Base-by-base conservation (phyloP, 2,888 invertebrate species). In the Brachyptera putata region DNA sequence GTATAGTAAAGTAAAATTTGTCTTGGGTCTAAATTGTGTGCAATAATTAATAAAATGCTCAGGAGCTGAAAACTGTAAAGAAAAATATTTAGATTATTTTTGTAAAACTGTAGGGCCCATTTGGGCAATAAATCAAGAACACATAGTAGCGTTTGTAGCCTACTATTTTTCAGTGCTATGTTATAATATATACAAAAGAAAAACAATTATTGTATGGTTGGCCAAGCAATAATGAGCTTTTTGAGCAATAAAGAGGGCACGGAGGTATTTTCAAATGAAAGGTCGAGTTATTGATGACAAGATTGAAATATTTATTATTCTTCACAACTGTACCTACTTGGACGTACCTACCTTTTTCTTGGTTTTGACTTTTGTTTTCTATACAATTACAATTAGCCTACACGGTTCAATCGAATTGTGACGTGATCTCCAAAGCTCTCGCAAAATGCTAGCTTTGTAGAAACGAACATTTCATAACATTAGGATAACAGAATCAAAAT, bases 31-130 rank as follows among this genome's bases (percentile, higher is more conserved):
- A 30, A 53, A 30, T 18, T 34, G 34, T 36, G 53, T 18, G 53
- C 53, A 53, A 53, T 53, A 53, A 53, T 36, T 7, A 53, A 36
- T 16, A 11, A 43, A 43, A 16, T 34, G 60, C 49, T 56, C 60
- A 60, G 57, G 60, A 60, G 60, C 41, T 60, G 60, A 49, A 36
- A 46, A 36, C n/a, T 25, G 48, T 37, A 9, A 49, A 30, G 37
- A 48, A 56, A 55, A 3, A 37, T 30, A 56, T 36, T 21, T 53
- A 53, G 37, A 57, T 60, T 62, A 59, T 62, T 62, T 58, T 62
- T 62, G 56, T 61, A 61, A 59, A 53, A 36, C 18, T 53, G 53
- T 53, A 53, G 53, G 18, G n/a, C n/a, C n/a, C n/a, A n/a, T n/a
- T n/a, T n/a, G n/a, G n/a, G 46, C 24, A 46, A 46, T 22, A 41